phyloP scores from a whole-genome alignment of 2,888 invertebrate genomes.

The Isoperla grammatica region DNA sequence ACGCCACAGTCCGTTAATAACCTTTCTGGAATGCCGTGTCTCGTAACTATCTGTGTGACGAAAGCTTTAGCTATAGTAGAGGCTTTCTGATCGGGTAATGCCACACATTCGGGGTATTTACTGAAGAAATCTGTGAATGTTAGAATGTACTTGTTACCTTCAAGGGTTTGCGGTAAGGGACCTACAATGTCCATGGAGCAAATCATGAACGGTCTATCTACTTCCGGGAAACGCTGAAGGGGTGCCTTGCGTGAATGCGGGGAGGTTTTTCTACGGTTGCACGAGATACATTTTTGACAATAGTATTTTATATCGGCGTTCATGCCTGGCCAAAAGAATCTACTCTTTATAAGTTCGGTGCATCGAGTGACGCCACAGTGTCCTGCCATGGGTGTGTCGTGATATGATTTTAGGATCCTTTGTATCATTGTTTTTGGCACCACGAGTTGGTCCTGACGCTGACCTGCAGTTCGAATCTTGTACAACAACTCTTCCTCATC shows the following conservation, averaged over 20 bases:
- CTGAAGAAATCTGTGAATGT: background rate
- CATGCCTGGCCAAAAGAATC: too few species aligned
- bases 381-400: too few species aligned
- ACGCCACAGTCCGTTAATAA: background rate
- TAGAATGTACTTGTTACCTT: background rate
- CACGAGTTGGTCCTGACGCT: too few species aligned
- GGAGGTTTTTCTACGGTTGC: background rate
- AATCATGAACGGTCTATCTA: too few species aligned
- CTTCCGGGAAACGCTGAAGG: background rate
- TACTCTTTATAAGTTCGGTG: too few species aligned
- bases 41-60: background rate
- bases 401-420: too few species aligned
- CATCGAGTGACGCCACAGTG: too few species aligned
- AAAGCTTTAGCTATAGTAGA: background rate
- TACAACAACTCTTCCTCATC: too few species aligned
- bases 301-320: too few species aligned
- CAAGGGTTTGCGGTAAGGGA: background rate
- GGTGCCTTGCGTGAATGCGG: background rate
- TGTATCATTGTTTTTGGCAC: too few species aligned
- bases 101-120: background rate
- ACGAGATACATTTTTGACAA: too few species aligned
- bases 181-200: background rate
- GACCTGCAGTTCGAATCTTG: too few species aligned
- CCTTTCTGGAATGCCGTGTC: background rate
- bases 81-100: background rate